Evolutionary conservation across 2,113 vertebrate genomes (phyloP).

Genomic region (Falcunculus frontatus): DNA sequence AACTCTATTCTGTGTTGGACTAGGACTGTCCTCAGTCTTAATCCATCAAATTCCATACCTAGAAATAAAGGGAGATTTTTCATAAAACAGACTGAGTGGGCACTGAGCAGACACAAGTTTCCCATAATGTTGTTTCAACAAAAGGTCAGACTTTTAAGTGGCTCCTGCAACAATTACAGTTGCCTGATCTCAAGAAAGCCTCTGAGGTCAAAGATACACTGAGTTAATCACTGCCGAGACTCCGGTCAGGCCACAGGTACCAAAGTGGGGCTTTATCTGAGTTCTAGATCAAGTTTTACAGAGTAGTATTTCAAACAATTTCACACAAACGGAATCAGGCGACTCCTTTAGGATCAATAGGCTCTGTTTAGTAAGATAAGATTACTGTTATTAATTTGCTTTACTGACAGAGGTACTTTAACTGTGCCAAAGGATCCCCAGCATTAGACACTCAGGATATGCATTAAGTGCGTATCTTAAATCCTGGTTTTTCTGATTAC

Average conservation of each 20-base stretch:
- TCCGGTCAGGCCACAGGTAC: slow-evolving; percentile 49
- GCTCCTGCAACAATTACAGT: slow-evolving; percentile 47
- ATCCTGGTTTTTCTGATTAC: slow-evolving; percentile 30
- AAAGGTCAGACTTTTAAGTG: slow-evolving; percentile 51
- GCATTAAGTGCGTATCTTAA: slow-evolving; percentile 24
- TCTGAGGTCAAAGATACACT: slow-evolving; percentile 68
- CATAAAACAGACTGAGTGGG: not conserved
- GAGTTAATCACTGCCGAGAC: slow-evolving; percentile 53
- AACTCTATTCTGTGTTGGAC: not conserved
- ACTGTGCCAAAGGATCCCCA: slow-evolving; percentile 55
- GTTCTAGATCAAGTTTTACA: slow-evolving; percentile 66
- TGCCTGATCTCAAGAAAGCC: slow-evolving; percentile 28
- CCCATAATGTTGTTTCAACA: not conserved
- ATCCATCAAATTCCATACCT: not conserved
- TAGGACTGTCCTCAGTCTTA: not conserved
- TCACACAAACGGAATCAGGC: slow-evolving; percentile 71
- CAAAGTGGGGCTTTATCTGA: slow-evolving; percentile 65
- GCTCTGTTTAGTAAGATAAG: slow-evolving; percentile 63
- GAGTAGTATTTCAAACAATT: slow-evolving; percentile 74
- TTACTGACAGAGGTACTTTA: slow-evolving; percentile 68
- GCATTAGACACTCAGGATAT: slow-evolving; percentile 36
- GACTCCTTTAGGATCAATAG: slow-evolving; percentile 69
- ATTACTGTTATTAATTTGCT: slow-evolving; percentile 73
- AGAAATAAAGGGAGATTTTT: not conserved
- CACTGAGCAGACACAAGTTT: not conserved